Evolutionary conservation across 2,113 vertebrate genomes (phyloP).

Genomic region (Amazona vittata): DNA sequence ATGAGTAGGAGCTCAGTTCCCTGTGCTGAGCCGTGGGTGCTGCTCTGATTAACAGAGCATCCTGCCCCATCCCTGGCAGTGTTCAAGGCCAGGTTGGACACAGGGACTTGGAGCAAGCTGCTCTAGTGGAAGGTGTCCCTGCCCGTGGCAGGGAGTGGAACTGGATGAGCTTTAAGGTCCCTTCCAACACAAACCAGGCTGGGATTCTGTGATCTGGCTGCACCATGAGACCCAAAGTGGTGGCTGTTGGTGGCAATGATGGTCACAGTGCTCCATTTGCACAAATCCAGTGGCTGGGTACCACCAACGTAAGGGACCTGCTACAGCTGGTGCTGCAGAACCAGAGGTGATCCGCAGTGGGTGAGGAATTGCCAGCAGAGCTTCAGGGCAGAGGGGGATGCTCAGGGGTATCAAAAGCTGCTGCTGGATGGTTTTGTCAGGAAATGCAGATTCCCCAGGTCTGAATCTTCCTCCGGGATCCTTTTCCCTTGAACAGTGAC

Average conservation of each 20-base stretch:
- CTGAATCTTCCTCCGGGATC: neutral
- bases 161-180: neutral
- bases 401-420: neutral
- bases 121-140: neutral
- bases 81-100: neutral
- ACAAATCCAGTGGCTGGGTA: neutral
- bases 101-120: neutral
- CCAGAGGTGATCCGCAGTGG: fast-evolving
- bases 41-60: neutral
- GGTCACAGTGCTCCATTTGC: neutral
- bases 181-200: neutral
- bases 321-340: neutral
- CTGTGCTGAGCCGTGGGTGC: neutral
- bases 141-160: neutral
- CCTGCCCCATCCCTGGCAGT: neutral
- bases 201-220: neutral
- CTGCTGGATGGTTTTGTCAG: neutral
- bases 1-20: neutral
- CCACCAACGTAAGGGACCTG: neutral
- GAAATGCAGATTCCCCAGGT: neutral
- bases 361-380: neutral
- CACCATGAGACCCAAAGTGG: neutral
- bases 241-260: neutral
- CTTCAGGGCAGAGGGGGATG: neutral
- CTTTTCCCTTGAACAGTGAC: neutral